phyloP scores from a whole-genome alignment of 2,888 invertebrate genomes.

The Matsumyia berberina region DNA sequence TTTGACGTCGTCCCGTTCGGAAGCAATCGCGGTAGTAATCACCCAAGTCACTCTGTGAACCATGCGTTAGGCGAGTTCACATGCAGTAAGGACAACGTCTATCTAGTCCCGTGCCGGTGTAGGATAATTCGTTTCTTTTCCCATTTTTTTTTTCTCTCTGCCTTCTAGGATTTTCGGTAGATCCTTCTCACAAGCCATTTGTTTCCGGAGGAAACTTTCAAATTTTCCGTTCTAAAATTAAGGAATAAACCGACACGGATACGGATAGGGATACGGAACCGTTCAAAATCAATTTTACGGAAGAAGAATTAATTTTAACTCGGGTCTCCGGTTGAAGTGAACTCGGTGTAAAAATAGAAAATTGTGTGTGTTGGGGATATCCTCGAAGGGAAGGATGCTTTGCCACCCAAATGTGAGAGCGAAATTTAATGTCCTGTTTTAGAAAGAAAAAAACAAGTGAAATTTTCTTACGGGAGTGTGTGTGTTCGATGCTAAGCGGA shows the following conservation, averaged over 20 bases:
- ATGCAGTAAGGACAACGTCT: not conserved
- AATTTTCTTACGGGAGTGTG: not conserved
- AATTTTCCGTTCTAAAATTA: conserved; percentile 14
- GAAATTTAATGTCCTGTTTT: not conserved
- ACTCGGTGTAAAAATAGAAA: conserved; percentile 18
- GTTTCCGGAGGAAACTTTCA: not conserved
- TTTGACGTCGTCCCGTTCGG: conserved; percentile 58
- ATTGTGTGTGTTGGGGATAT: not conserved
- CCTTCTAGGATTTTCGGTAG: conserved; percentile 6
- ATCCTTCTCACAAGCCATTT: conserved; percentile 17
- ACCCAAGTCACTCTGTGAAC: not conserved
- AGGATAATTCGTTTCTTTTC: not conserved
- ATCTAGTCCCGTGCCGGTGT: conserved; percentile 10
- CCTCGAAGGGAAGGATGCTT: not conserved
- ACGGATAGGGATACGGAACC: conserved; percentile 7
- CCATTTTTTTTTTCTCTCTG: not conserved
- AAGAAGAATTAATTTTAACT: conserved; percentile 1
- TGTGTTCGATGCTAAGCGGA: conserved; percentile 20
- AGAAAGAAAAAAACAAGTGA: conserved; percentile 20
- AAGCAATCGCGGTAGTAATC: conserved; percentile 5
- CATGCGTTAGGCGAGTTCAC: conserved; percentile 14
- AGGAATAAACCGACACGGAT: too few relatives aligned
- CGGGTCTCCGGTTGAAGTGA: not conserved
- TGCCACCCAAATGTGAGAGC: not conserved
- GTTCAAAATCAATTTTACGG: conserved; percentile 6